These are phyloP conservation scores for Ramphastos sulfuratus DNA, from an alignment of 2,113 vertebrate species.

Conservation along the genomic window DNA sequence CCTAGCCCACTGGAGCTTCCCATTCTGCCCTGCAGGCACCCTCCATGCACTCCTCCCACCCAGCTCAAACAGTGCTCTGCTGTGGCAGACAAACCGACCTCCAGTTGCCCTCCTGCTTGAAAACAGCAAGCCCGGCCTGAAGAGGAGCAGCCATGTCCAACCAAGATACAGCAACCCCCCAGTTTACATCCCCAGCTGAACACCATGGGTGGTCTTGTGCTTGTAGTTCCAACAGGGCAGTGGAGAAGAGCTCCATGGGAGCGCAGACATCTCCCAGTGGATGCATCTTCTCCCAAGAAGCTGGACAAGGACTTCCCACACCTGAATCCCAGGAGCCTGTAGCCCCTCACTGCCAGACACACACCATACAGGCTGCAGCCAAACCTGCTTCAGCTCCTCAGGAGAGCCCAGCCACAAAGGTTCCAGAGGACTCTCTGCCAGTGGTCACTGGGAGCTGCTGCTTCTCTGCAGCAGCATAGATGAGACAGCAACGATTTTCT, in stretches of 20 bases:
- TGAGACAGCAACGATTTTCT: too few relatives aligned
- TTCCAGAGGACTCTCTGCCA: neutral
- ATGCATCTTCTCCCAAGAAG: neutral
- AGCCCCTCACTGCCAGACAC: neutral
- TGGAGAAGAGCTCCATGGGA: fast-evolving
- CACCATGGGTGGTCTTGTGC: neutral
- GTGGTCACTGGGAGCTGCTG: neutral
- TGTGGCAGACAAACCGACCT: neutral
- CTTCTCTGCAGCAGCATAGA: neutral
- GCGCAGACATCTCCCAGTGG: neutral
- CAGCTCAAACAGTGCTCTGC: neutral
- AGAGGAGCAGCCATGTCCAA: neutral
- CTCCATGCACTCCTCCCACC: fast-evolving
- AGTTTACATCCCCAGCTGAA: fast-evolving
- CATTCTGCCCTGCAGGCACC: fast-evolving
- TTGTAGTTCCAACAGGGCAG: neutral
- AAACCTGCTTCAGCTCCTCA: neutral
- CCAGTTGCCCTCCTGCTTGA: neutral
- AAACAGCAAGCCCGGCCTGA: neutral
- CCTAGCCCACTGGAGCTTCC: neutral
- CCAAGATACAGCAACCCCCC: neutral
- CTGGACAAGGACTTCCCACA: neutral
- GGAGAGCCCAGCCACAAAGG: neutral
- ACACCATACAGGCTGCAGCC: neutral
- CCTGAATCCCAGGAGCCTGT: too few relatives aligned